phyloP scores from a whole-genome alignment of 1,140 invertebrate species.

The Heliconius nattereri region DNA sequence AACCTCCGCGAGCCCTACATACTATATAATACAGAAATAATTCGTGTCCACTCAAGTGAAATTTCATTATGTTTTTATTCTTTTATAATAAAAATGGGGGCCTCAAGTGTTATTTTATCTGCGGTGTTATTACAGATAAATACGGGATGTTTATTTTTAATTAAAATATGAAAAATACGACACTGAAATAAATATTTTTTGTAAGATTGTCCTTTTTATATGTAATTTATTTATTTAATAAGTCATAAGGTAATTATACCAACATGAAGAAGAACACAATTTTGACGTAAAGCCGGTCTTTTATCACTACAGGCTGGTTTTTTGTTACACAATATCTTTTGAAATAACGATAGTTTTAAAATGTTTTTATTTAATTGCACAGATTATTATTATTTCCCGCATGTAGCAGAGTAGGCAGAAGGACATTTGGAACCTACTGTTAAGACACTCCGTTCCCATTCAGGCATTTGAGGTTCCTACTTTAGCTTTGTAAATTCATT shows the following conservation, averaged over 20 bases:
- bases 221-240: not conserved
- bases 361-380: too few species aligned
- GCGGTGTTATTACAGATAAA: conserved; percentile 39
- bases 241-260: not conserved
- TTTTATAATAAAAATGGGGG: conserved; percentile 35
- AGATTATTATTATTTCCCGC: too few species aligned
- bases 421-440: too few species aligned
- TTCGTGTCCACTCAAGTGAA: conserved; percentile 33
- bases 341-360: too few species aligned
- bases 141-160: conserved; percentile 33
- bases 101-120: conserved; percentile 39
- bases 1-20: not conserved
- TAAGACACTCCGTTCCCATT: too few species aligned
- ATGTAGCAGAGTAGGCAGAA: too few species aligned
- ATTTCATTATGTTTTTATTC: conserved; percentile 41
- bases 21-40: conserved; percentile 32
- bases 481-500: too few species aligned
- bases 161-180: conserved; percentile 20
- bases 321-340: too few species aligned
- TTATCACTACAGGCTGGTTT: too few species aligned
- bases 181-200: not conserved
- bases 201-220: not conserved
- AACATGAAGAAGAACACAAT: not conserved
- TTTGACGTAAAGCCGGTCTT: not conserved
- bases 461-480: too few species aligned